Conservation (phyloP, 1,140 invertebrate genomes). For the Drosophila malerkotliana region DNA sequence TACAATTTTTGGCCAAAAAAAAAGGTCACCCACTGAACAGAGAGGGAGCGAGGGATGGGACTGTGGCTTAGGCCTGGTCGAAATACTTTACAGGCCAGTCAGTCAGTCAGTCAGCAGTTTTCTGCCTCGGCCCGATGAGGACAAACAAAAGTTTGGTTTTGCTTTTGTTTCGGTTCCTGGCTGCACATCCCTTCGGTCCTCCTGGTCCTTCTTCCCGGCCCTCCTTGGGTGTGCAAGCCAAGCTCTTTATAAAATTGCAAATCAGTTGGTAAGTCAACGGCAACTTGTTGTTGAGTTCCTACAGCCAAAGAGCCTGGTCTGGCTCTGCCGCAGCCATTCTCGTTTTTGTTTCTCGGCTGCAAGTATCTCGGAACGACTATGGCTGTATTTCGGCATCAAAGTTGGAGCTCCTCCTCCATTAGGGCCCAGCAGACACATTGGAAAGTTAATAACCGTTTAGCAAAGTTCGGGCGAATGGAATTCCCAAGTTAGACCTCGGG, state of each 20-base stretch:
- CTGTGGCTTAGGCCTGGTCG: constrained; percentile 41
- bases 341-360: constrained; percentile 35
- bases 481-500: constrained; percentile 20
- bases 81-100: constrained; percentile 31
- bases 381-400: constrained; percentile 72
- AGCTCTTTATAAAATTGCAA: constrained; percentile 81
- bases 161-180: constrained; percentile 48
- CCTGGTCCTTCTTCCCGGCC: neutral
- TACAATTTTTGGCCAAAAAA: constrained; percentile 65
- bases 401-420: constrained; percentile 41
- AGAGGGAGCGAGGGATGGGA: constrained; percentile 26
- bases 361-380: constrained; percentile 71
- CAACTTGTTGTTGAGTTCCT: constrained; percentile 51
- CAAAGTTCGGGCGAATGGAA: constrained; percentile 49
- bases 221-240: constrained; percentile 31
- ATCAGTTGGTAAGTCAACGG: constrained; percentile 80
- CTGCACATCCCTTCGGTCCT: constrained; percentile 22
- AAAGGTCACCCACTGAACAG: constrained; percentile 57
- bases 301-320: constrained; percentile 11
- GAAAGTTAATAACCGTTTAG: constrained; percentile 81
- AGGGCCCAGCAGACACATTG: constrained; percentile 58
- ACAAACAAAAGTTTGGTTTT: constrained; percentile 49
- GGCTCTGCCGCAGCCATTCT: constrained; percentile 10
- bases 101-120: constrained; percentile 48
- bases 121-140: constrained; percentile 34